Conservation (phyloP, 1,140 invertebrate species). For the Drosophila ohnishii region DNA sequence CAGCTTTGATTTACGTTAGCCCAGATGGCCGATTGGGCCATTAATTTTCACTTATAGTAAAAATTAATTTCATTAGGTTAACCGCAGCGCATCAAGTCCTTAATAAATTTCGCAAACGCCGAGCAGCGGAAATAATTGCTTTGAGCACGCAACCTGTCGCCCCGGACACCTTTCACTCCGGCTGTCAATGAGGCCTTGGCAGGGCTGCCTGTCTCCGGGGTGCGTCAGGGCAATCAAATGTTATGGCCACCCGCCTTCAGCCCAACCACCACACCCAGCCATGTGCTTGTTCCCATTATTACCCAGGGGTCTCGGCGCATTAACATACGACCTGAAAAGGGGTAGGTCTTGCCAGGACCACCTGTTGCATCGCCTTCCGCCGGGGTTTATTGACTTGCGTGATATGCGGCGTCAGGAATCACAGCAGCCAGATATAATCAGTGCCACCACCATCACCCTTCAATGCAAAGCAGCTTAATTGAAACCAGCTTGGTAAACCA, state of each 20-base stretch:
- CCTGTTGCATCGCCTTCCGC: conserved; percentile 22
- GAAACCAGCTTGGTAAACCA: conserved; percentile 3
- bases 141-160: conserved; percentile 54
- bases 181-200: conserved; percentile 24
- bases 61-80: conserved; percentile 46
- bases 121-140: conserved; percentile 41
- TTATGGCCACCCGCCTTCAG: conserved; percentile 11
- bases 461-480: conserved; percentile 17
- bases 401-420: conserved; percentile 33
- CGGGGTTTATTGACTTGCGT: conserved; percentile 30
- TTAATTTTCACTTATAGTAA: conserved; percentile 37
- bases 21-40: conserved; percentile 7
- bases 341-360: conserved; percentile 13
- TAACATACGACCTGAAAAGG: conserved; percentile 34
- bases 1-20: conserved; percentile 15
- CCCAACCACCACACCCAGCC: background rate
- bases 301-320: conserved; percentile 15
- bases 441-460: background rate
- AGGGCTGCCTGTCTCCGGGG: conserved; percentile 15
- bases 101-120: conserved; percentile 44
- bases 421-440: conserved; percentile 38
- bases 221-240: conserved; percentile 40
- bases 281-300: conserved; percentile 8
- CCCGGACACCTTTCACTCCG: conserved; percentile 21
- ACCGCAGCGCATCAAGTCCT: conserved; percentile 33